These are phyloP conservation scores for Boleophthalmus pectinirostris DNA, from an alignment of 2,113 vertebrate species.

Conservation along the genomic window DNA sequence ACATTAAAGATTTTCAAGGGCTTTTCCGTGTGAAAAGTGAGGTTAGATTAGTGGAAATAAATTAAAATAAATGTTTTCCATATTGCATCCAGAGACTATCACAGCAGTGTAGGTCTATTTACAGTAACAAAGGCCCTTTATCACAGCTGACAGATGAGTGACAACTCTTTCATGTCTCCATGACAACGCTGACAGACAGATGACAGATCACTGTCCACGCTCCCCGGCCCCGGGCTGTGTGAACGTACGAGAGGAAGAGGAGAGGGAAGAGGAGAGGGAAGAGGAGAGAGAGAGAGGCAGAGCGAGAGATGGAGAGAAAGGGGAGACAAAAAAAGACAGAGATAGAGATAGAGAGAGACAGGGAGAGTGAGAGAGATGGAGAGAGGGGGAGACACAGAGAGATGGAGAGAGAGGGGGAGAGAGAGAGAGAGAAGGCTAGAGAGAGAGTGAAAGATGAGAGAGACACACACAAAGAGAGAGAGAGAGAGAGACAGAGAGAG, in stretches of 20 bases:
- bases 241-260: constrained; percentile 22
- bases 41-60: background rate
- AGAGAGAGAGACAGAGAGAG: no score
- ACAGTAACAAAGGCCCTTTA: background rate
- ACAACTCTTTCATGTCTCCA: constrained; percentile 46
- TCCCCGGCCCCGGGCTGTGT: constrained; percentile 26
- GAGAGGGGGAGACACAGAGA: no score
- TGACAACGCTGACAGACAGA: constrained; percentile 61
- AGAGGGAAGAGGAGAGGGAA: constrained; percentile 42
- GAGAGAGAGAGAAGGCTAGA: no score
- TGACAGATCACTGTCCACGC: constrained; percentile 57
- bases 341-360: no score
- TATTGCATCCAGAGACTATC: background rate
- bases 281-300: constrained; percentile 32
- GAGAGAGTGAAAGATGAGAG: no score
- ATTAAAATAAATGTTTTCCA: background rate
- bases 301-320: background rate
- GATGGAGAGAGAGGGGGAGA: no score
- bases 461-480: no score
- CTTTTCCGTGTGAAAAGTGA: background rate
- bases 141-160: constrained; percentile 39
- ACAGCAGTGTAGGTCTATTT: background rate
- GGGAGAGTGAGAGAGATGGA: no score
- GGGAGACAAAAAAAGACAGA: no score
- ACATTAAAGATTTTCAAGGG: background rate